Evolutionary conservation across 2,113 vertebrate genomes (phyloP).

Genomic region (Dipodomys stephensi): DNA sequence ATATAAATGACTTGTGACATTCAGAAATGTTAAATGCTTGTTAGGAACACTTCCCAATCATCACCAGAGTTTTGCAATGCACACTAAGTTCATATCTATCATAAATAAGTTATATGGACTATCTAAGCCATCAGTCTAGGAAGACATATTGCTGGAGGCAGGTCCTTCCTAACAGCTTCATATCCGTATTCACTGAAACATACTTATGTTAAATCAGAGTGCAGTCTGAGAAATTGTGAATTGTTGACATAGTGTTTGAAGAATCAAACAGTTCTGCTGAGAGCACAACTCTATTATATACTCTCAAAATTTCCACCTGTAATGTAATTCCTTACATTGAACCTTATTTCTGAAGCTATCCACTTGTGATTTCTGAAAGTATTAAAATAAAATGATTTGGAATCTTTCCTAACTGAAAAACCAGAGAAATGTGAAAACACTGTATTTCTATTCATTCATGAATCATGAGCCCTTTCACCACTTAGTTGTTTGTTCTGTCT

Average conservation of each 20-base stretch:
- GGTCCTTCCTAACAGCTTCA: not conserved
- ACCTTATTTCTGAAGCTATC: not conserved
- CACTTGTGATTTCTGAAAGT: not conserved
- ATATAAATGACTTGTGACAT: constrained; percentile 28
- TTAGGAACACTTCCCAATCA: constrained; percentile 36
- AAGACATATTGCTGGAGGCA: constrained; percentile 12
- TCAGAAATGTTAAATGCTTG: constrained; percentile 60
- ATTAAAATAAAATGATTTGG: not conserved
- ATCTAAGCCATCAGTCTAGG: not conserved
- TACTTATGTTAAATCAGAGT: not conserved
- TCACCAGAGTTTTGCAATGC: constrained; percentile 12
- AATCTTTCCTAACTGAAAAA: not conserved
- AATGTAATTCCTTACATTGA: not conserved
- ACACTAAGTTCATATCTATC: not conserved
- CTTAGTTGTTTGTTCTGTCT: not conserved
- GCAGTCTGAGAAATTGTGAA: not conserved
- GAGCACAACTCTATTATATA: not conserved
- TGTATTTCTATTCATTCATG: not conserved
- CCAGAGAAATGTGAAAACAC: not conserved
- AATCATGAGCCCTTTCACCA: not conserved
- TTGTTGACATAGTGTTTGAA: not conserved
- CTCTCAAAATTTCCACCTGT: not conserved
- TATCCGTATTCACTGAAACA: not conserved
- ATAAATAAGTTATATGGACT: constrained; percentile 24
- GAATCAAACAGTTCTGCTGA: not conserved